Evolutionary conservation across 2,113 vertebrate genomes (phyloP).

Genomic region (Platichthys stellatus): DNA sequence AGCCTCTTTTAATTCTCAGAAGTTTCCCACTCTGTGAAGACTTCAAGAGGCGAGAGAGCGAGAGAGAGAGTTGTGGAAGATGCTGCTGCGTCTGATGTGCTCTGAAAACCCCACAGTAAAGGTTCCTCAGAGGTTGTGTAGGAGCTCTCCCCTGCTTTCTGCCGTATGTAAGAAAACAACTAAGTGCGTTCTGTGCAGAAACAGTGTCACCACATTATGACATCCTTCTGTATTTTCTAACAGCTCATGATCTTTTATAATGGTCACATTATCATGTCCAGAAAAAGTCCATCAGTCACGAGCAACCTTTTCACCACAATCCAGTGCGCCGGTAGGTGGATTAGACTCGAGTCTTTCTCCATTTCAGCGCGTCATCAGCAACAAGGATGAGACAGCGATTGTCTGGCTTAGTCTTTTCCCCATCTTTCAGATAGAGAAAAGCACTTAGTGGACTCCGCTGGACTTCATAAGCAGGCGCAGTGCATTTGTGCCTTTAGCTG

Average conservation of each 20-base stretch:
- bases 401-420: slow-evolving; percentile 47
- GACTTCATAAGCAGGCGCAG: slow-evolving; percentile 48
- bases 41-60: not conserved
- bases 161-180: slow-evolving; percentile 31
- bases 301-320: slow-evolving; percentile 23
- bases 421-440: slow-evolving; percentile 59
- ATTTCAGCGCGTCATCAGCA: slow-evolving; percentile 43
- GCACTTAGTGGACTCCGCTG: slow-evolving; percentile 66
- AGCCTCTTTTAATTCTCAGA: slow-evolving; percentile 15
- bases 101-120: not conserved
- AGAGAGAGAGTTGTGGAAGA: slow-evolving; percentile 2
- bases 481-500: slow-evolving; percentile 57
- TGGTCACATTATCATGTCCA: slow-evolving; percentile 14
- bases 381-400: slow-evolving; percentile 64
- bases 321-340: slow-evolving; percentile 33
- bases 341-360: slow-evolving; percentile 23
- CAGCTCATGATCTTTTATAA: slow-evolving; percentile 6
- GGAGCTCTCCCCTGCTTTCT: not conserved
- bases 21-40: slow-evolving; percentile 16
- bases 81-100: slow-evolving; percentile 24
- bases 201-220: slow-evolving; percentile 4
- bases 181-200: slow-evolving; percentile 19
- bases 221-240: not conserved
- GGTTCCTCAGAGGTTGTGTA: not conserved
- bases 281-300: slow-evolving; percentile 22